Evolutionary conservation across 1,140 invertebrate species (phyloP), one percentile per base, ranked within the genome.

Genomic region (Kradibia gibbosae): DNA sequence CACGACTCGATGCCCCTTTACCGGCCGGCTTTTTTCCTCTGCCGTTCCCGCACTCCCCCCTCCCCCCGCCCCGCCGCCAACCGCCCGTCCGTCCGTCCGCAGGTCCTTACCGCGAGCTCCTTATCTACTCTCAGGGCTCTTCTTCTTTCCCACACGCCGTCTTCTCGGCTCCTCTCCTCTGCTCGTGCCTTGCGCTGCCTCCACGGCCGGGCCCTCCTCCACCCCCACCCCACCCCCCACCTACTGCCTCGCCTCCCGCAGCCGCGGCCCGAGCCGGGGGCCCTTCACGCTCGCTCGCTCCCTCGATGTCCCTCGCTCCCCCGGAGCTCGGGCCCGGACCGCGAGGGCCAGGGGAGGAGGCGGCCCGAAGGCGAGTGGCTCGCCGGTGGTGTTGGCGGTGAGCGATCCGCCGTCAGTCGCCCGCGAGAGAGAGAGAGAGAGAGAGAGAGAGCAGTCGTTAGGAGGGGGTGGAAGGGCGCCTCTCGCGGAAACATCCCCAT

Each of bases 401-500:
- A 39, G 34, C 31, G 60, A 78, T 48, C 22, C 4, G 48, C 34
- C 60, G 80, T 75, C 71, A 80, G 71, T 76, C 67, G 80, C 42
- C 55, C 82, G 79, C 60, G 72, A 75, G 81, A n/a, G n/a, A n/a
- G n/a, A n/a, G n/a, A n/a, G n/a, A n/a, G n/a, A n/a, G n/a, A n/a
- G n/a, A n/a, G n/a, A n/a, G n/a, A n/a, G n/a, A n/a, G n/a, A 81
- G 82, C 73, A 85, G 87, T 83, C 88, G 88, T 89, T 89, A 89
- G 88, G 88, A 89, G 88, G 65, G 76, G 34, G 67, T n/a, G 70
- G 34, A 42, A n/a, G 17, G 7, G 39, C 20, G 71, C 42, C 60
- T 31, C 73, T 82, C 84, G 84, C 86, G 86, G 84, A 88, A 89
- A 89, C 87, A 90, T 89, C 88, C 89, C 89, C 88, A 89, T 91